These are phyloP conservation scores for Silurus meridionalis DNA, from an alignment of 2,113 vertebrate species.

Conservation along the genomic window DNA sequence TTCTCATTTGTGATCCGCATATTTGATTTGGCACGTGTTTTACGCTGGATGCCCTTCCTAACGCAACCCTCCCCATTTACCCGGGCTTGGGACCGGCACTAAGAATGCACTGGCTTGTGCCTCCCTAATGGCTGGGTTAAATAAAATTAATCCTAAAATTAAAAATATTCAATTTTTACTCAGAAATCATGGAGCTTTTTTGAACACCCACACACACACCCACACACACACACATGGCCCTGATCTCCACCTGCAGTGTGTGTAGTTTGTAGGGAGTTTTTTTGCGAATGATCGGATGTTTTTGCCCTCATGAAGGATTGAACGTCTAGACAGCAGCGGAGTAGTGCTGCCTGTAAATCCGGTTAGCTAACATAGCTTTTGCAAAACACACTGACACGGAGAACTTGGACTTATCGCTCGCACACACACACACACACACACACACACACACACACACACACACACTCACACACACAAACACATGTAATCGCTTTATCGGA, in stretches of 20 bases:
- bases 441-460: constrained; percentile 18
- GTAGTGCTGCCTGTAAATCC: constrained; percentile 62
- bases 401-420: constrained; percentile 62
- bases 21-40: no score
- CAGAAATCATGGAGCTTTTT: background rate
- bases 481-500: constrained; percentile 53
- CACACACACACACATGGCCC: constrained; percentile 45
- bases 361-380: constrained; percentile 61
- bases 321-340: constrained; percentile 48
- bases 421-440: constrained; percentile 29
- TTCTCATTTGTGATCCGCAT: no score
- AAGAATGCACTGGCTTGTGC: no score
- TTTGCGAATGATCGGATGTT: constrained; percentile 75
- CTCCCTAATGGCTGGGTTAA: no score
- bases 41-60: no score
- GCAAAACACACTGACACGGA: constrained; percentile 64
- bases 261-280: constrained; percentile 53
- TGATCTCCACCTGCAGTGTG: constrained; percentile 67
- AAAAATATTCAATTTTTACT: background rate
- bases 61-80: no score
- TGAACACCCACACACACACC: background rate
- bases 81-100: no score
- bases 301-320: constrained; percentile 59
- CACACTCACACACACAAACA: background rate
- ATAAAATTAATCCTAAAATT: background rate